phyloP scores from a whole-genome alignment of 2,797 vertebrate genomes.

The Lutra lutra region DNA sequence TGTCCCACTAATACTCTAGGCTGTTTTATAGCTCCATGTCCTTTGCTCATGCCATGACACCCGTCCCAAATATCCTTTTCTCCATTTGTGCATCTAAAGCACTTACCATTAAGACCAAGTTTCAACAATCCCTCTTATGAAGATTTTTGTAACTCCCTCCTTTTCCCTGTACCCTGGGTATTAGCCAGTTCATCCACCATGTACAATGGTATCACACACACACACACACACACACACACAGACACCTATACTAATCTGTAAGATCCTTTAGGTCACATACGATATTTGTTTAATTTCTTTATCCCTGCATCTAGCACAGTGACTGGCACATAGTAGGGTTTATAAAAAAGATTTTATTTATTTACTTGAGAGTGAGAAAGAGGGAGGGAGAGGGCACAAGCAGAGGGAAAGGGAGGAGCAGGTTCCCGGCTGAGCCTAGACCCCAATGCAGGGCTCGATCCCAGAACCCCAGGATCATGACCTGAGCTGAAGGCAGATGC shows the following conservation, averaged over 20 bases:
- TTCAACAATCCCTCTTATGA: not conserved
- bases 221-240: not conserved
- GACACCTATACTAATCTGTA: not conserved
- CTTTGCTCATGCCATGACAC: not conserved
- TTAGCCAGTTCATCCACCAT: not conserved
- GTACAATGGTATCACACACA: not conserved
- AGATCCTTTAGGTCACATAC: not conserved
- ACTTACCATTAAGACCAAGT: not conserved
- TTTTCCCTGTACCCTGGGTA: not conserved
- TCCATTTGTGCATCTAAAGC: not conserved
- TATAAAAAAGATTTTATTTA: not conserved
- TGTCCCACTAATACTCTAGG: not conserved
- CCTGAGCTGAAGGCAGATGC: not conserved
- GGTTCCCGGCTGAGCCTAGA: not conserved
- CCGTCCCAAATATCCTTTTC: not conserved
- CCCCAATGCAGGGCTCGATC: not conserved
- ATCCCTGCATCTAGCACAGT: not conserved
- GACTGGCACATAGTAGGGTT: not conserved
- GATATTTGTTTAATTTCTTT: slow-evolving; percentile 9
- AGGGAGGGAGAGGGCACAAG: no score
- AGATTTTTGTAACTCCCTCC: not conserved
- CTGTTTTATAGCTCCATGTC: not conserved
- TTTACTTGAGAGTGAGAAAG: not conserved
- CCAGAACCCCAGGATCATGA: not conserved
- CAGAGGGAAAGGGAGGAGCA: not conserved